Conservation (phyloP, 2,888 invertebrate species). For the Synanthedon tipuliformis region DNA sequence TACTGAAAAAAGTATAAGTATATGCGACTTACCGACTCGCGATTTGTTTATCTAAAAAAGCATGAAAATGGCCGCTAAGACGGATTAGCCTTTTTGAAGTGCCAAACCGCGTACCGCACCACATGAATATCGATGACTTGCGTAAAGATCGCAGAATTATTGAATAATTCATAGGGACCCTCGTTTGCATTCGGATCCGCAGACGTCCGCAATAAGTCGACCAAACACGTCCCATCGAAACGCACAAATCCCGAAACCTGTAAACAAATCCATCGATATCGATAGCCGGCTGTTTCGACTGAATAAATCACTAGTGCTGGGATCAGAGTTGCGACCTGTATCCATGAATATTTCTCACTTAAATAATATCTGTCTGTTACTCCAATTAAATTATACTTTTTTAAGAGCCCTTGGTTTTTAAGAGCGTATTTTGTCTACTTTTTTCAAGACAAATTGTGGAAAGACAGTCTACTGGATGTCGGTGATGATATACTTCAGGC, state of each 20-base stretch:
- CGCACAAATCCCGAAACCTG: constrained; percentile 15
- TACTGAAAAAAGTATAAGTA: too few relatives aligned
- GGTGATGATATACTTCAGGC: too few relatives aligned
- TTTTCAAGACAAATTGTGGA: too few relatives aligned
- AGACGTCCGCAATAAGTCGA: constrained; percentile 19
- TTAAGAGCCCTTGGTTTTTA: too few relatives aligned
- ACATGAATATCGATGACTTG: constrained; percentile 36
- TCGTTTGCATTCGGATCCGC: constrained; percentile 32
- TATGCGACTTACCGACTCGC: too few relatives aligned
- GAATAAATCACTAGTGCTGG: too few relatives aligned
- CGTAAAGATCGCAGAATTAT: constrained; percentile 19
- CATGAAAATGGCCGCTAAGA: neutral
- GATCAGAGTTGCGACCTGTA: too few relatives aligned
- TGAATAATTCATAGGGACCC: constrained; percentile 33
- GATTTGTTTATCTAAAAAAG: neutral
- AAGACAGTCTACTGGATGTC: too few relatives aligned
- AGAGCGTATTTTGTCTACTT: too few relatives aligned
- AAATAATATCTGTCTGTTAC: too few relatives aligned
- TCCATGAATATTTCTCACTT: too few relatives aligned
- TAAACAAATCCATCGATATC: constrained; percentile 15
- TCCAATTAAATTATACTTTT: too few relatives aligned
- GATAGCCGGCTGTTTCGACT: constrained; percentile 3
- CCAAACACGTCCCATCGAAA: constrained; percentile 10
- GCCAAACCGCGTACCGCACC: constrained; percentile 5
- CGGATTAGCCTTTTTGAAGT: neutral